Percentiles rank a stretch among this genome's conserved stretches.
These are phyloP conservation scores for Pteromalus puparum DNA, from an alignment of 1,140 invertebrate genomes.

Conservation along the genomic window DNA sequence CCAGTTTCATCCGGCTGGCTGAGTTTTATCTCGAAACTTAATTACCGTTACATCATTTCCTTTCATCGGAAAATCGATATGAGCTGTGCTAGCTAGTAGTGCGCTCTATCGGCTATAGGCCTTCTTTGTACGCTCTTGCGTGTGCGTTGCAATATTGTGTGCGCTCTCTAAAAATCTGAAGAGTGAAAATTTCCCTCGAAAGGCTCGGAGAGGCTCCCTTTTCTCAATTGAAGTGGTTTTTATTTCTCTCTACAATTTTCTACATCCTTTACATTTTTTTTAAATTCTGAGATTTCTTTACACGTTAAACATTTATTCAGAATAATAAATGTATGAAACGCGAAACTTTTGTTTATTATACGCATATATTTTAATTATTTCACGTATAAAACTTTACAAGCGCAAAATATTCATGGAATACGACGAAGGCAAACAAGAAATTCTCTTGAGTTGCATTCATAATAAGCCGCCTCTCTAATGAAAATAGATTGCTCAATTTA, in stretches of 20 bases:
- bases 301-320: no score
- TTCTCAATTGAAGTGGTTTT: no score
- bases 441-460: slow-evolving; percentile 40
- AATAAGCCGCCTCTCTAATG: slow-evolving; percentile 46
- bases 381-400: neutral
- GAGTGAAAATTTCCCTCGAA: no score
- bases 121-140: neutral
- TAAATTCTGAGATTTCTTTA: no score
- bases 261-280: no score
- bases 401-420: slow-evolving; percentile 21
- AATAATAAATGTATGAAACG: no score
- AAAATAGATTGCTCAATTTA: slow-evolving; percentile 52
- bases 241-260: no score
- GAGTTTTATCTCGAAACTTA: slow-evolving; percentile 50
- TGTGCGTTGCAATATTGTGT: no score
- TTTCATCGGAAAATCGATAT: slow-evolving; percentile 45
- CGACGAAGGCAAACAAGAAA: slow-evolving; percentile 27
- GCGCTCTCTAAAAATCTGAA: no score
- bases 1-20: slow-evolving; percentile 33
- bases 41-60: slow-evolving; percentile 51
- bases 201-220: no score
- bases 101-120: neutral
- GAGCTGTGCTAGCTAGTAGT: neutral
- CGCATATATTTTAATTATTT: slow-evolving; percentile 17
- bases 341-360: neutral